A percentile compares a stretch with the other conserved stretches of the same genome.
Evolutionary conservation across 2,797 vertebrate genomes (phyloP).

Genomic region (Anisognathus igniventris): DNA sequence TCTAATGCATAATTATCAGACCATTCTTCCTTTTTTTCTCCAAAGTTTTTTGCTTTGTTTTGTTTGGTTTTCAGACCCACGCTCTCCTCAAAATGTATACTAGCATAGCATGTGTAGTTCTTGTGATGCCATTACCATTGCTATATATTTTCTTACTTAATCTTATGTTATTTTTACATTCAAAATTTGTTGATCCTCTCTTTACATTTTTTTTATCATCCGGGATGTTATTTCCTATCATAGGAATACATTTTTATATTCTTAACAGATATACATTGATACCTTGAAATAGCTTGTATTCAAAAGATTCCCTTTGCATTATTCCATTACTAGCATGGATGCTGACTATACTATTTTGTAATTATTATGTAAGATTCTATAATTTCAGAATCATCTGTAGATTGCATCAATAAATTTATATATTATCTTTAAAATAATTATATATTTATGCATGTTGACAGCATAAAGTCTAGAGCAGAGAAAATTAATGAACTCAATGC

Average conservation of each 20-base stretch:
- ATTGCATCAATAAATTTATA: background rate
- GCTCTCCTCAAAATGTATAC: background rate
- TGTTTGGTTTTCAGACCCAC: background rate
- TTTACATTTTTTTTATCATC: background rate
- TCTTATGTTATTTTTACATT: background rate
- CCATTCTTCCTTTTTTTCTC: background rate
- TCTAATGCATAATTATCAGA: background rate
- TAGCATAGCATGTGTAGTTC: background rate
- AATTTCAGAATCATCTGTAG: background rate
- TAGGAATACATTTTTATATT: background rate
- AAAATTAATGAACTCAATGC: background rate
- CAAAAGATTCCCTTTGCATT: background rate
- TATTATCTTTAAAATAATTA: background rate
- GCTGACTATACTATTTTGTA: background rate
- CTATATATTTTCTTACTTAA: background rate
- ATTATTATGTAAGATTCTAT: background rate
- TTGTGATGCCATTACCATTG: background rate
- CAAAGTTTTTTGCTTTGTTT: background rate
- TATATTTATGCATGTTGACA: background rate
- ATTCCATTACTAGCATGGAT: background rate
- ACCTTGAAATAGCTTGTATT: background rate
- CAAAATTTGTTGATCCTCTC: background rate
- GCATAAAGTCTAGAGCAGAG: background rate
- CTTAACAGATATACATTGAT: background rate
- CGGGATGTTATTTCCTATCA: background rate